These are phyloP conservation scores for Ctena decussata DNA, from an alignment of 2,888 invertebrate species.

Conservation along the genomic window DNA sequence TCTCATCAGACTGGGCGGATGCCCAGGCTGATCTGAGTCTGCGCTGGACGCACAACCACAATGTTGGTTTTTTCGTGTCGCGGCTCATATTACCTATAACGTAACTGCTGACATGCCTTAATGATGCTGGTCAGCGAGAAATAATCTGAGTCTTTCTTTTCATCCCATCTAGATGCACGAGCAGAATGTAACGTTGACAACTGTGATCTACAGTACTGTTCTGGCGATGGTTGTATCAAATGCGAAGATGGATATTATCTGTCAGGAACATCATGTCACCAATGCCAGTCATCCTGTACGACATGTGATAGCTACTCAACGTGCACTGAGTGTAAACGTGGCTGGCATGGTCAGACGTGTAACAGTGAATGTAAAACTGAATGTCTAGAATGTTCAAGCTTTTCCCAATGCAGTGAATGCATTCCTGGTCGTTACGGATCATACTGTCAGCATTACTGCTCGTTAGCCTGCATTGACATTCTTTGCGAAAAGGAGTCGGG, in stretches of 20 bases:
- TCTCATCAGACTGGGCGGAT: too few species aligned
- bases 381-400: not conserved
- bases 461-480: not conserved
- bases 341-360: not conserved
- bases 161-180: too few species aligned
- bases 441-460: not conserved
- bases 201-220: not conserved
- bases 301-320: not conserved
- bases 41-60: too few species aligned
- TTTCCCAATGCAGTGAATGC: not conserved
- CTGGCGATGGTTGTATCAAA: not conserved
- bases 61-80: too few species aligned
- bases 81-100: too few species aligned
- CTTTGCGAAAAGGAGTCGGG: not conserved
- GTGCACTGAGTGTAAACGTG: not conserved
- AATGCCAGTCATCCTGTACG: not conserved
- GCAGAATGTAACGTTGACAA: not conserved
- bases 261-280: not conserved
- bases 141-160: not conserved
- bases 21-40: too few species aligned
- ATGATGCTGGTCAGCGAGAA: too few species aligned
- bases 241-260: not conserved
- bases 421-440: not conserved
- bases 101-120: too few species aligned
- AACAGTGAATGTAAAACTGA: not conserved